Evolutionary conservation across 2,113 vertebrate species (phyloP), one percentile per base, ranked within the genome.

Genomic region (Cygnus atratus): DNA sequence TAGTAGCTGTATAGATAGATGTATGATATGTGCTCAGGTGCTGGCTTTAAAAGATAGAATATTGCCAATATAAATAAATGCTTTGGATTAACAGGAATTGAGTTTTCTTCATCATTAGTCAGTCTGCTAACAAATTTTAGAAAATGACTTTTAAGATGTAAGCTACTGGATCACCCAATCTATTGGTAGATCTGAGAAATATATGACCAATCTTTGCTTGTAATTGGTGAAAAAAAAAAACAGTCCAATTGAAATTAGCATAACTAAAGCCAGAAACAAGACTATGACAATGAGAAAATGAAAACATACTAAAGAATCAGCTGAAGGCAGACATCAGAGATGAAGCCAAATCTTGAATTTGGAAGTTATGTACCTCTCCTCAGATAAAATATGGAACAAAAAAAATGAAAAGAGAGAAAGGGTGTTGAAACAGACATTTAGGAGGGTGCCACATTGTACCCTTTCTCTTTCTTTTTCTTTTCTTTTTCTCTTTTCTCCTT

Each of bases 331-430:
- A 6, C 8, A 50, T 48, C 29, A 70, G 35, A 61, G 4, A 41
- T 75, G 9, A 90, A 93, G 10, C 2, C 20, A 62, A 3, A 2
- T 61, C 4, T 25, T 67, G 4, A 52, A 80, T 61, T 41, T 16
- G 3, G 33, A 90, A 92, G 72, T 41, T 15, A 74, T 33, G 4
- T 61, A 19, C 0, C 3, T 3, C 1, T 68, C 5, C 3, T 1
- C 5, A 37, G 25, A n/a, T 12, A 65, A 92, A 77, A 84, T 16
- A 43, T 2, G 2, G 7, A 61, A 4, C 4, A 63, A 50, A 82
- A 58, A 58, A 67, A 37, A 11, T 55, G 22, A 55, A 62, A 29
- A 65, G 6, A 44, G 7, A 74, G 19, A 46, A 70, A 68, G 28
- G 3, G 17, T 15, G 3, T 18, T 76, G 26, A 65, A 92, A 62